Evolutionary conservation across 1,140 invertebrate genomes (phyloP), one percentile per base, ranked within the genome.

Genomic region (Platorchestia sp.): DNA sequence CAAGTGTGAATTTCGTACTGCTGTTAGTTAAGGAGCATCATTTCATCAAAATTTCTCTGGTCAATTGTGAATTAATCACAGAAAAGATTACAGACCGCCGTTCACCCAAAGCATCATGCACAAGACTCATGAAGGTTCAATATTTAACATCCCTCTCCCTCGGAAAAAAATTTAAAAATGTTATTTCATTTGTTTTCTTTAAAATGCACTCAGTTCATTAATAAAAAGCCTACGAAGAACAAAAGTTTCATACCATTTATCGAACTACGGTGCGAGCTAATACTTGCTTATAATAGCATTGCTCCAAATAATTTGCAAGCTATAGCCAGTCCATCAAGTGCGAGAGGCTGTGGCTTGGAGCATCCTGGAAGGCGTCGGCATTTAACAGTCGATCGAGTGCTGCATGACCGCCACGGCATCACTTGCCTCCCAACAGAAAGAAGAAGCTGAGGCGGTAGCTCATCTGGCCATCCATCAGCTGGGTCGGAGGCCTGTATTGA

Each of bases 391-490:
- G 14, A 75, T 75, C 59, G 59, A 75, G 59, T 75, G 59, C 27
- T 75, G 59, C 36, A 75, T 75, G 59, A 75, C 59, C 27, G 59
- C 59, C 59, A 75, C 5, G 42, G 43, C 41, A 10, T 89, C 43
- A 89, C 87, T 89, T 89, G 87, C n/a, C 43, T 44, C 87, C n/a
- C 41, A 89, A 89, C 27, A 89, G 43, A 89, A 44, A 44, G 87
- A 44, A 89, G 87, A 89, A 89, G 87, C 41, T 42, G 43, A 89
- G 87, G n/a, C 91, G 45, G 91, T 40, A 47, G 91, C 45, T 93
- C 91, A 93, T 93, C 45, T 93, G 91, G 36, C 91, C 91, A 93
- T 93, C 91, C 91, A 93, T 93, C 91, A 93, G 91, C 45, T 47
- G 41, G 10, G 41, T 93, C 91, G 41, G 91, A 93, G 91, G 91